Evolutionary conservation across 2,797 vertebrate genomes (phyloP), one percentile per base, ranked within the genome.

Genomic region (Liasis olivaceus): DNA sequence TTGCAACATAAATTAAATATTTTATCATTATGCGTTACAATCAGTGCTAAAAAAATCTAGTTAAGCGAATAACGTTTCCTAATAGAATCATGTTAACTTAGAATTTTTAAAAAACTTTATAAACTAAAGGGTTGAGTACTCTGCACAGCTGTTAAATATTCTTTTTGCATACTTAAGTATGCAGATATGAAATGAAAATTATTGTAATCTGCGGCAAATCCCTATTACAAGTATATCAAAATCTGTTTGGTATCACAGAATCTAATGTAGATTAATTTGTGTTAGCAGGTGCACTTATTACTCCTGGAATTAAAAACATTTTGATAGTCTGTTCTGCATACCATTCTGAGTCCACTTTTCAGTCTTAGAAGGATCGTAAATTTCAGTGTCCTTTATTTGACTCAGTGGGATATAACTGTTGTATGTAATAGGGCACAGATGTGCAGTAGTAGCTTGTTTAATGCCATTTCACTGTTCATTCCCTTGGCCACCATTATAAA

Each of bases 11-110:
- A 97, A 96, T 97, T 96, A 96, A 97, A 97, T 98, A 97, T 98
- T 98, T 98, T 97, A 97, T 97, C 97, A 97, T 98, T 97, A 97
- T 95, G 96, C 97, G 97, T 97, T 97, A 97, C 97, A 98, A 98
- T 98, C 97, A 98, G 96, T 98, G 97, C 97, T 98, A 96, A 95
- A 95, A 96, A 54, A 96, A 96, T 97, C 97, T 97, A 97, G 97
- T 97, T 97, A 97, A 97, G 97, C 98, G 98, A 98, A 97, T 95
- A 96, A 93, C 97, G 95, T 98, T 98, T 98, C 97, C 94, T 97
- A 97, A 97, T 96, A 95, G 95, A 97, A 97, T 96, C 97, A 96
- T 96, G 97, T 98, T 98, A 98, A 95, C 96, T 98, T 89, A 95
- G 92, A 94, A 96, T 89, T 42, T 6, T 17, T 94, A 96, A 97